Evolutionary conservation across 2,797 vertebrate genomes (phyloP).

Genomic region (Saguinus oedipus): DNA sequence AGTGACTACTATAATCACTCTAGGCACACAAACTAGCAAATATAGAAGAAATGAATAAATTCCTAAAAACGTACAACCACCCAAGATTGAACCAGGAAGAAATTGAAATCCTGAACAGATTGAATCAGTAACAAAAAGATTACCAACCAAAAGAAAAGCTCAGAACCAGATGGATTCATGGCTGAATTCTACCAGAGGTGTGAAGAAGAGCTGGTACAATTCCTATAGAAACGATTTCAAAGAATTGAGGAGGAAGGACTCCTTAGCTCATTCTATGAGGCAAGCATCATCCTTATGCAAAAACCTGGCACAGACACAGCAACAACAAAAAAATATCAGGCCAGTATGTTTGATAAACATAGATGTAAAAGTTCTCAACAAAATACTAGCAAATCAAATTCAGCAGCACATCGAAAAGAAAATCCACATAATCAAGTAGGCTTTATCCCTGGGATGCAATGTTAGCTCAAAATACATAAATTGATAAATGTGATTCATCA

Average conservation of each 20-base stretch:
- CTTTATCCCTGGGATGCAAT: not conserved
- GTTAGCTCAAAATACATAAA: not conserved
- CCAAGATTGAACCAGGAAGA: not conserved
- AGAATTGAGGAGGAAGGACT: not conserved
- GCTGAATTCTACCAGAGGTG: not conserved
- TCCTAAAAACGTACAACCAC: not conserved
- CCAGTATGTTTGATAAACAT: not conserved
- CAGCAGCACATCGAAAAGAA: not conserved
- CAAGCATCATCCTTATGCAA: not conserved
- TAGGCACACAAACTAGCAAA: not conserved
- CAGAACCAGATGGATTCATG: not conserved
- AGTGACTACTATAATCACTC: not conserved
- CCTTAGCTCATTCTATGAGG: not conserved
- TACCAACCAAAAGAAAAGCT: not conserved
- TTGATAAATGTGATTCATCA: not conserved
- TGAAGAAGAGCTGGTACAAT: not conserved
- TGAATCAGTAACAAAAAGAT: not conserved
- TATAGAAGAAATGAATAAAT: not conserved
- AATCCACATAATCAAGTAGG: not conserved
- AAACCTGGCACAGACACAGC: not conserved
- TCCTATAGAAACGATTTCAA: not conserved
- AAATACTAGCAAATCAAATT: not conserved
- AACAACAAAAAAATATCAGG: not conserved
- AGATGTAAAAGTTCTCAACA: not conserved
- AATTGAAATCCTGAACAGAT: not conserved